Evolutionary conservation across 2,888 invertebrate genomes (phyloP), one percentile per base, ranked within the genome.

Genomic region (Dendrolimus pini): DNA sequence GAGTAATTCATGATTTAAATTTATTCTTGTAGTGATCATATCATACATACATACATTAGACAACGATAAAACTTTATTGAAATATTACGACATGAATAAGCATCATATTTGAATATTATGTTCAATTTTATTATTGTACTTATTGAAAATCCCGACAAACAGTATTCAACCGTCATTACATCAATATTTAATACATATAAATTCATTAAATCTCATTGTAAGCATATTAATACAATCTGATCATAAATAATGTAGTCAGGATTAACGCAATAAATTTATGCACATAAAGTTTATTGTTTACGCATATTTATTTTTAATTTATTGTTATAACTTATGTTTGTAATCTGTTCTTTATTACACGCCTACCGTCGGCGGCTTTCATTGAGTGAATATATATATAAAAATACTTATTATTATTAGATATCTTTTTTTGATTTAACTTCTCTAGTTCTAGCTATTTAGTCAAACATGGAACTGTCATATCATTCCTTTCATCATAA

Each of bases 201-300:
- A 58, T 56, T 64, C 47, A 62, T 59, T 59, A 69, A 62, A 57
- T 54, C 61, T 62, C 62, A 63, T 61, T 60, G 61, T 53, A 41
- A 60, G 65, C 67, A 71, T 70, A 65, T 62, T 69, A 68, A 71
- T 69, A 61, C 56, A 61, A 61, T 58, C 30, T 55, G 53, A 53
- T 62, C 61, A 66, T 71, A 61, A 61, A 61, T 63, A 62, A 67
- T 67, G 64, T 63, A 61, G 56, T 55, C 56, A 58, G 56, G 59
- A 62, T 65, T 66, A 59, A 65, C 41, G 57, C 57, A 53, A 52
- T 55, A 55, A 60, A 58, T 59, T 54, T 59, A 58, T 55, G 52
- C n/a, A 63, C 62, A 59, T 54, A 59, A 58, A 52, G 56, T 58
- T 60, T 14, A 55, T 55, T 54, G 57, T 59, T 65, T 55, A 56